These are phyloP conservation scores for Piscicola geometra DNA, from an alignment of 2,888 invertebrate species.

Conservation along the genomic window DNA sequence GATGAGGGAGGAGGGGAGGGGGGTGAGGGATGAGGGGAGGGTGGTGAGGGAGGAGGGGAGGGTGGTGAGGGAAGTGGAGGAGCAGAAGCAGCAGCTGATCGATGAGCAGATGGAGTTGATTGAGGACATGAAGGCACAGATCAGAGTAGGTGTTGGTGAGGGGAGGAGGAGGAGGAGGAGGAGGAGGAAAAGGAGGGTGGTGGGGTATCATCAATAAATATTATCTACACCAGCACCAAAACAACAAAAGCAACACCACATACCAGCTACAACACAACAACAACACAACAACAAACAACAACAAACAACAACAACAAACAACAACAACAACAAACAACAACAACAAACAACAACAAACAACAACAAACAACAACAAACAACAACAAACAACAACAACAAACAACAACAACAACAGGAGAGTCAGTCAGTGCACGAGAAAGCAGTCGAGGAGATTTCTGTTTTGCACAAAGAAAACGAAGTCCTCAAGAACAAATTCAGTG, in stretches of 20 bases:
- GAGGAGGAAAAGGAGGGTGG: no score
- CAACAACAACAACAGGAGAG: slow-evolving; percentile 46
- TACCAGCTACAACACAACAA: slow-evolving; percentile 54
- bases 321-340: neutral
- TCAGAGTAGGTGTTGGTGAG: slow-evolving; percentile 11
- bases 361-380: slow-evolving; percentile 1
- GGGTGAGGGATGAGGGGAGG: neutral
- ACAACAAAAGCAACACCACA: no score
- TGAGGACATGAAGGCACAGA: slow-evolving; percentile 26
- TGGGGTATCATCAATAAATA: no score
- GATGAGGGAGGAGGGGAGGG: neutral
- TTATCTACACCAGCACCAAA: no score
- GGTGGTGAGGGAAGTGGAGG: neutral
- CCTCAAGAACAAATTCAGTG: slow-evolving; percentile 51
- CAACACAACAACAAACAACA: slow-evolving; percentile 53
- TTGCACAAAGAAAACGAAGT: slow-evolving; percentile 51
- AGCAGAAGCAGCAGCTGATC: slow-evolving; percentile 1
- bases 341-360: neutral
- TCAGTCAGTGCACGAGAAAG: slow-evolving; percentile 47
- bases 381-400: no score
- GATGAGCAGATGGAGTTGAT: slow-evolving; percentile 16
- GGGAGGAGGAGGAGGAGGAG: no score
- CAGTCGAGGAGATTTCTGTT: slow-evolving; percentile 52
- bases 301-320: neutral
- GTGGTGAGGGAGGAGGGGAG: neutral